These are phyloP conservation scores for Aphaenogaster floridana DNA, from an alignment of 1,140 invertebrate genomes.

Conservation along the genomic window DNA sequence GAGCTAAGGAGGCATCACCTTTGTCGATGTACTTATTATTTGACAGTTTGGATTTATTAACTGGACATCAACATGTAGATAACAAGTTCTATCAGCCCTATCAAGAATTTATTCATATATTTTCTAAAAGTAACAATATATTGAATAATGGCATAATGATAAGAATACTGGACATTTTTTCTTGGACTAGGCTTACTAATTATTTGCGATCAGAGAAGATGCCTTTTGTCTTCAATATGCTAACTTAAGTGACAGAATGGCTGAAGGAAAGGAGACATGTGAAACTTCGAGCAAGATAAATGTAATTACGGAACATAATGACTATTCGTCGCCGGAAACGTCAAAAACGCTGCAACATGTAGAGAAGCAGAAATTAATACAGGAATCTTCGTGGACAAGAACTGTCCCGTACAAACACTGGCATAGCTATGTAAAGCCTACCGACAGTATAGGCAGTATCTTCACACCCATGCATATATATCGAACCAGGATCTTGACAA, in stretches of 20 bases:
- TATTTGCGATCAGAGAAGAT: not conserved
- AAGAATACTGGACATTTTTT: not conserved
- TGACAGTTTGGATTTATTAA: constrained; percentile 17
- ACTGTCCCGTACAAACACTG: constrained; percentile 88
- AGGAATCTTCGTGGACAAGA: constrained; percentile 87
- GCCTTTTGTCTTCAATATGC: constrained; percentile 8
- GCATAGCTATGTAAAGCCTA: constrained; percentile 88
- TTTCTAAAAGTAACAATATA: not conserved
- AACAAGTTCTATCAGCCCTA: not conserved
- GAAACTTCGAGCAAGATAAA: not conserved
- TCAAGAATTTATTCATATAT: not conserved
- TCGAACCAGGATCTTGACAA: constrained; percentile 86
- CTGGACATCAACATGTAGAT: not conserved
- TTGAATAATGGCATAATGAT: not conserved
- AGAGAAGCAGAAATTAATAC: constrained; percentile 83
- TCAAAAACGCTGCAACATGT: not conserved
- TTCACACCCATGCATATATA: constrained; percentile 88
- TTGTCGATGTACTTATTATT: constrained; percentile 5
- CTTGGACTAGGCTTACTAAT: not conserved
- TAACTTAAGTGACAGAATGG: constrained; percentile 19
- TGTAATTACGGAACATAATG: not conserved
- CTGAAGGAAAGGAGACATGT: constrained; percentile 31
- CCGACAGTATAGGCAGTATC: constrained; percentile 89
- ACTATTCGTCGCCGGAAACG: not conserved
- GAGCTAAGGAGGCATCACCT: not conserved